Percentiles rank a stretch among this genome's conserved stretches.
These are phyloP conservation scores for Antechinus flavipes DNA, from an alignment of 2,113 vertebrate genomes.

Conservation along the genomic window DNA sequence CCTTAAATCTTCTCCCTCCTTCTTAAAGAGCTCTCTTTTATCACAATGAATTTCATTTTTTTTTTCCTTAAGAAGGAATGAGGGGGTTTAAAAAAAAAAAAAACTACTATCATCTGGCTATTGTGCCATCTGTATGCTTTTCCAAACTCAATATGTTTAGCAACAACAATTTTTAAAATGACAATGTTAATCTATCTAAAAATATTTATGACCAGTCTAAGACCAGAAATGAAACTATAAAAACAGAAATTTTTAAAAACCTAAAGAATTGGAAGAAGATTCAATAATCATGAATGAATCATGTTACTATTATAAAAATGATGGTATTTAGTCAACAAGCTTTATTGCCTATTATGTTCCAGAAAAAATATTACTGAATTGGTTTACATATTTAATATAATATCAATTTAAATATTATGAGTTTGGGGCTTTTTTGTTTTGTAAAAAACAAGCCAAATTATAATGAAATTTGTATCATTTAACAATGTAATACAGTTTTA, in stretches of 20 bases:
- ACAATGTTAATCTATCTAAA: background rate
- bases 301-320: too few species aligned
- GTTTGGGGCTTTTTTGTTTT: too few species aligned
- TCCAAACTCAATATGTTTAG: background rate
- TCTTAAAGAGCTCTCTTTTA: background rate
- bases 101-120: background rate
- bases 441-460: too few species aligned
- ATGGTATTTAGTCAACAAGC: too few species aligned
- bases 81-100: background rate
- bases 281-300: background rate
- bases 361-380: too few species aligned
- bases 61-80: background rate
- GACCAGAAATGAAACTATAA: background rate
- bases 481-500: too few species aligned
- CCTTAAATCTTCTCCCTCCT: background rate
- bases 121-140: background rate
- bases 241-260: background rate
- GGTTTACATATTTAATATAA: too few species aligned
- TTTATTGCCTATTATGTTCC: too few species aligned
- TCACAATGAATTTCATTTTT: background rate
- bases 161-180: background rate
- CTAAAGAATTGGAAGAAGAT: background rate
- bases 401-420: too few species aligned
- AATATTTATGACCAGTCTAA: background rate
- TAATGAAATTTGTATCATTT: too few species aligned